Evolutionary conservation across 2,797 vertebrate species (phyloP).

Genomic region (Discoglossus pictus): DNA sequence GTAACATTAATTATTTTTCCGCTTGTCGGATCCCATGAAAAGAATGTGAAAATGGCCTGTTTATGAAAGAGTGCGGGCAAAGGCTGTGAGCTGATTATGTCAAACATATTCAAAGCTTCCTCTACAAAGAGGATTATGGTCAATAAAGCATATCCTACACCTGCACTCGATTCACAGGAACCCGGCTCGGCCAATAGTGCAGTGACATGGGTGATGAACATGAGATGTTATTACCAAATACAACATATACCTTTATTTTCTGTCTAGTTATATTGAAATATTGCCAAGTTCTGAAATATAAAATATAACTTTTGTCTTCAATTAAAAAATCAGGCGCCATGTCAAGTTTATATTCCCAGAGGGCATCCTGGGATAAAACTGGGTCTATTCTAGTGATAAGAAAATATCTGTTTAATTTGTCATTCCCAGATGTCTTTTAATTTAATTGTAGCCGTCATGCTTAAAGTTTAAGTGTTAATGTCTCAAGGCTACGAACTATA

Average conservation of each 20-base stretch:
- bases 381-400: no score
- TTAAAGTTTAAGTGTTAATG: no score
- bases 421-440: no score
- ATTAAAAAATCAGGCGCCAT: no score
- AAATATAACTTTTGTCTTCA: no score
- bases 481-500: no score
- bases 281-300: neutral
- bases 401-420: no score
- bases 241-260: no score
- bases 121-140: conserved; percentile 86
- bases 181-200: conserved; percentile 62
- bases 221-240: neutral
- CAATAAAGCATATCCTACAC: conserved; percentile 94
- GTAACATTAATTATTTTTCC: conserved; percentile 99
- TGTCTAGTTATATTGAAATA: neutral
- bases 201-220: neutral
- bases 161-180: conserved; percentile 81
- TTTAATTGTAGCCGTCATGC: no score
- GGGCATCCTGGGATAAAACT: no score
- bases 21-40: conserved; percentile 97
- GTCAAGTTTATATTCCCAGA: no score
- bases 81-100: conserved; percentile 91
- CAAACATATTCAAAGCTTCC: conserved; percentile 93
- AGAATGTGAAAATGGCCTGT: conserved; percentile 83
- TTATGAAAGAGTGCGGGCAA: conserved; percentile 81